Evolutionary conservation across 2,888 invertebrate genomes (phyloP).

Genomic region (Cancer borealis): DNA sequence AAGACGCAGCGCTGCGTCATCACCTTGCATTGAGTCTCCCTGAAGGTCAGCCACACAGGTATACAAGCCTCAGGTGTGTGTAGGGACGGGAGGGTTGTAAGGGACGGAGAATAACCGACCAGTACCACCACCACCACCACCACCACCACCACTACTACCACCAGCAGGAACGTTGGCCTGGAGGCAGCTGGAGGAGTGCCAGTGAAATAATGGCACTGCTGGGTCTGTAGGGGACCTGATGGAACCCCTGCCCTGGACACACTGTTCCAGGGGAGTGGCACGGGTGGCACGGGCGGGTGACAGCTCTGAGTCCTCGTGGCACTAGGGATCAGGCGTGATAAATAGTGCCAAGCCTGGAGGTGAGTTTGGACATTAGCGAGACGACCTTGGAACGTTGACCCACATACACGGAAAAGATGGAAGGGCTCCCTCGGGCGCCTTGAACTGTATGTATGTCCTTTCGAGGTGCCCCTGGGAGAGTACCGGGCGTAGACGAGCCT

Average conservation of each 20-base stretch:
- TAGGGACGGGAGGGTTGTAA: neutral
- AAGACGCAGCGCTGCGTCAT: neutral
- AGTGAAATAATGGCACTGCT: neutral
- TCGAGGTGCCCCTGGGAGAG: neutral
- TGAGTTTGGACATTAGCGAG: neutral
- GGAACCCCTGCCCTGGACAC: neutral
- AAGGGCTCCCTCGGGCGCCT: neutral
- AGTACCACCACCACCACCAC: constrained; percentile 21
- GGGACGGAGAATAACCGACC: neutral
- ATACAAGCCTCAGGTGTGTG: neutral
- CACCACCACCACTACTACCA: neutral
- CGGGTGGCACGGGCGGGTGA: neutral
- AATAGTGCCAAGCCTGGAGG: neutral
- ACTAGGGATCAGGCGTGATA: neutral
- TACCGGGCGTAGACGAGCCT: neutral
- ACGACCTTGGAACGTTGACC: neutral
- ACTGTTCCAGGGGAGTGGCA: neutral
- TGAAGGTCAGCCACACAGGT: neutral
- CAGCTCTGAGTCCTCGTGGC: neutral
- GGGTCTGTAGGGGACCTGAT: neutral
- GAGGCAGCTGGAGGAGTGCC: constrained; percentile 3
- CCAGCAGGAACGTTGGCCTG: neutral
- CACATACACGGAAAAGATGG: neutral
- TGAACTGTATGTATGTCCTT: neutral
- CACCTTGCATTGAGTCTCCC: neutral